Evolutionary conservation across 2,888 invertebrate genomes (phyloP).

Genomic region (Cenopis cana): DNA sequence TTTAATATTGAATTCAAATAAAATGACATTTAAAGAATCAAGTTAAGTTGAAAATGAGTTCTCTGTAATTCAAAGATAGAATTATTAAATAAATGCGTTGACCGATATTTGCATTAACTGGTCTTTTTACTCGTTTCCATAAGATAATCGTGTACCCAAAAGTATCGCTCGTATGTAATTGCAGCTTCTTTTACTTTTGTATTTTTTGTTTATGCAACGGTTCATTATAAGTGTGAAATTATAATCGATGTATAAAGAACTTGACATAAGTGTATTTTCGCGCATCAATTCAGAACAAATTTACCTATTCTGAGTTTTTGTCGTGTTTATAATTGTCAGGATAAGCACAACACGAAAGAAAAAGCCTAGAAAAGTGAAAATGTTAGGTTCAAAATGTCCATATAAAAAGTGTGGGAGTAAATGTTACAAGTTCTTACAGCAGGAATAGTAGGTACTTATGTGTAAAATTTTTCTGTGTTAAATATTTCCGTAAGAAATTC

Average conservation of each 20-base stretch:
- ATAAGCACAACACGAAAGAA: background rate
- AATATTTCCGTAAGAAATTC: too few species aligned
- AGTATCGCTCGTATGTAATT: too few species aligned
- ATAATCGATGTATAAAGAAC: background rate
- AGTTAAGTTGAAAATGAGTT: background rate
- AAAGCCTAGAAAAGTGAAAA: background rate
- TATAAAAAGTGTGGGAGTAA: too few species aligned
- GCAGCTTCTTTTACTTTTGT: background rate
- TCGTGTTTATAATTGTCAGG: background rate
- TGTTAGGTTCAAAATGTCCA: too few species aligned
- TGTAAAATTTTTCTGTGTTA: too few species aligned
- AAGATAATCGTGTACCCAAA: background rate
- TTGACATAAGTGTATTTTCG: too few species aligned
- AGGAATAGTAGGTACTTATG: too few species aligned
- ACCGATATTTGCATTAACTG: constrained; percentile 6
- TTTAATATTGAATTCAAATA: too few species aligned
- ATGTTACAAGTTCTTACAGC: too few species aligned
- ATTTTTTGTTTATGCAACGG: constrained; percentile 2
- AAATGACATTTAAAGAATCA: background rate
- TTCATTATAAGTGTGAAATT: background rate
- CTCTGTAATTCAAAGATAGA: background rate
- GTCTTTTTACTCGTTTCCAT: background rate
- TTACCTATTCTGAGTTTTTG: too few species aligned
- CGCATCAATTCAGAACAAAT: too few species aligned
- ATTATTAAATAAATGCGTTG: constrained; percentile 9